These are phyloP conservation scores for Macheiramphus alcinus DNA, from an alignment of 2,113 vertebrate species.

Conservation along the genomic window DNA sequence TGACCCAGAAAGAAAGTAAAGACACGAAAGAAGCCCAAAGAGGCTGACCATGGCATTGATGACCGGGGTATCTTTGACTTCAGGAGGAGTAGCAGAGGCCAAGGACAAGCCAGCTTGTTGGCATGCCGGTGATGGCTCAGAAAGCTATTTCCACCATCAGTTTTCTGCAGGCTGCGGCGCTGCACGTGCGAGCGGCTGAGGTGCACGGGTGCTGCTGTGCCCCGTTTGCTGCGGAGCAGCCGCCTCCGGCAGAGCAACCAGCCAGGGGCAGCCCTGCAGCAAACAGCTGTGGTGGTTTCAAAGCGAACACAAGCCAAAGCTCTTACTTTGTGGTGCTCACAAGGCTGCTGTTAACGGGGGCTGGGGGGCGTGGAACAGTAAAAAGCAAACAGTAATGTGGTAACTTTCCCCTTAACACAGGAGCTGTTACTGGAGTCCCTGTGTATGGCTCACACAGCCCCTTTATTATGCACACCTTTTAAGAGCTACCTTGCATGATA, in stretches of 20 bases:
- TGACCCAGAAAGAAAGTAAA: background rate
- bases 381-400: background rate
- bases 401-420: background rate
- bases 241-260: background rate
- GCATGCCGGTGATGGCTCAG: background rate
- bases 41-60: background rate
- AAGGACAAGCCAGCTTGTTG: rapidly evolving
- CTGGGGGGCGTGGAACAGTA: rapidly evolving
- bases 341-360: background rate
- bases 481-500: background rate
- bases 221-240: background rate
- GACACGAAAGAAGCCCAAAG: rapidly evolving
- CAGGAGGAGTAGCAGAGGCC: background rate
- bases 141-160: background rate
- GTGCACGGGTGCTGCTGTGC: background rate
- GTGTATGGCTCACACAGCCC: background rate
- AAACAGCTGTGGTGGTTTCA: background rate
- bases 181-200: rapidly evolving
- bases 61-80: background rate
- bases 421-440: background rate
- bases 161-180: rapidly evolving
- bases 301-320: rapidly evolving
- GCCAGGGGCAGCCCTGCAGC: background rate
- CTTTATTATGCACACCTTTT: background rate
- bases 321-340: background rate